phyloP scores from a whole-genome alignment of 1,140 invertebrate species.

The Heterodera schachtii region DNA sequence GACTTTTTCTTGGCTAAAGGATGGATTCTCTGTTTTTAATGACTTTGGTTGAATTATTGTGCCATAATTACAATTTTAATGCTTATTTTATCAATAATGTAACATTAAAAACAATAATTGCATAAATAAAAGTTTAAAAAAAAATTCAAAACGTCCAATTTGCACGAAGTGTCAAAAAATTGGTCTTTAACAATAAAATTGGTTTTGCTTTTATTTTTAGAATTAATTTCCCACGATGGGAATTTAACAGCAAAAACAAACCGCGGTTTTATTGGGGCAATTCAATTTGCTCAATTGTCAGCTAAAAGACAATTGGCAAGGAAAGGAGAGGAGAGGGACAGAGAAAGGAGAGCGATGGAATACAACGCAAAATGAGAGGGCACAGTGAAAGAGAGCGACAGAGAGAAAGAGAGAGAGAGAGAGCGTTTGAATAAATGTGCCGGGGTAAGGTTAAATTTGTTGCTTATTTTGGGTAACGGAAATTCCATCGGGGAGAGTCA shows the following conservation, averaged over 20 bases:
- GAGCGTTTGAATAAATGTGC: not conserved
- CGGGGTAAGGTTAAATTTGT: not conserved
- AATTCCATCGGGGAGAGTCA: not conserved
- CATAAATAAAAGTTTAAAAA: no score
- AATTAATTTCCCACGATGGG: no score
- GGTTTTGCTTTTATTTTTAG: no score
- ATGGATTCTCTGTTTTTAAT: no score
- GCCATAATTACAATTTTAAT: no score
- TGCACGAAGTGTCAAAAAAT: no score
- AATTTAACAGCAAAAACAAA: not conserved
- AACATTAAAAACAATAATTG: no score
- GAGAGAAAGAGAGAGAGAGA: not conserved
- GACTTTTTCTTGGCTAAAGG: no score
- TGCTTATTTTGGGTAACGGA: not conserved
- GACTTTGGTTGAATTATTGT: no score
- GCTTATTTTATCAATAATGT: no score
- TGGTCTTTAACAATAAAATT: no score
- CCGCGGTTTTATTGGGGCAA: not conserved
- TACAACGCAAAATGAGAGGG: not conserved
- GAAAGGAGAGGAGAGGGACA: not conserved
- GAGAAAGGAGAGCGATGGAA: not conserved
- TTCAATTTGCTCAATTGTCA: not conserved
- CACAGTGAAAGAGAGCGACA: not conserved
- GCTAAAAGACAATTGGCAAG: not conserved
- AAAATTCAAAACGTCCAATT: no score